phyloP scores from a whole-genome alignment of 2,888 invertebrate species.

The Drosophila mayaguana region DNA sequence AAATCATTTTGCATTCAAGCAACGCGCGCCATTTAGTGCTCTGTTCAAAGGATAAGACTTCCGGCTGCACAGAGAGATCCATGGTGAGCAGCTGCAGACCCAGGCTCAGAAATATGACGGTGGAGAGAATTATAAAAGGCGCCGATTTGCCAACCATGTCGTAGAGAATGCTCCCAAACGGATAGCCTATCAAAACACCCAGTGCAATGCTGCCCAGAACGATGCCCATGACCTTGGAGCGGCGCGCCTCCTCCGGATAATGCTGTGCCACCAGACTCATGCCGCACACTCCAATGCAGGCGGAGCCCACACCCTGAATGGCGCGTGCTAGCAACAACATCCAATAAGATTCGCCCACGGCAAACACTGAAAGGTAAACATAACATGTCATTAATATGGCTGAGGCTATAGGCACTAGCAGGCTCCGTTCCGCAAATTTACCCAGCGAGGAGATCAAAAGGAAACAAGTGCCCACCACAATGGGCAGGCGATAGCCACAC shows the following conservation, averaged over 20 bases:
- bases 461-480: constrained; percentile 89
- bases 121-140: constrained; percentile 90
- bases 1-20: constrained; percentile 88
- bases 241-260: constrained; percentile 85
- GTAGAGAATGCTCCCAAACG: constrained; percentile 92
- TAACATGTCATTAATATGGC: constrained; percentile 13
- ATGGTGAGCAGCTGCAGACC: constrained; percentile 83
- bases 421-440: constrained; percentile 84
- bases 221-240: constrained; percentile 91
- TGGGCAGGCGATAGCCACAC: constrained; percentile 89
- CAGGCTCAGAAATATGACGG: constrained; percentile 86
- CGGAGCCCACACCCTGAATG: constrained; percentile 92
- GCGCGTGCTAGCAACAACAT: constrained; percentile 90
- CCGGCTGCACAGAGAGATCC: constrained; percentile 83
- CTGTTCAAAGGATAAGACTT: constrained; percentile 74
- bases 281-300: constrained; percentile 92
- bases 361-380: constrained; percentile 87
- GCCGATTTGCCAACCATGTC: constrained; percentile 91
- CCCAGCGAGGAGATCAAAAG: constrained; percentile 89
- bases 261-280: constrained; percentile 91
- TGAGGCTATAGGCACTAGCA: constrained; percentile 7
- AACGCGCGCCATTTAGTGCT: constrained; percentile 86
- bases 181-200: constrained; percentile 93
- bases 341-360: constrained; percentile 90
- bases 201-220: constrained; percentile 92